Evolutionary conservation across 2,797 vertebrate species (phyloP), one percentile per base, ranked within the genome.

Genomic region (Ctenochaetus hawaiiensis): DNA sequence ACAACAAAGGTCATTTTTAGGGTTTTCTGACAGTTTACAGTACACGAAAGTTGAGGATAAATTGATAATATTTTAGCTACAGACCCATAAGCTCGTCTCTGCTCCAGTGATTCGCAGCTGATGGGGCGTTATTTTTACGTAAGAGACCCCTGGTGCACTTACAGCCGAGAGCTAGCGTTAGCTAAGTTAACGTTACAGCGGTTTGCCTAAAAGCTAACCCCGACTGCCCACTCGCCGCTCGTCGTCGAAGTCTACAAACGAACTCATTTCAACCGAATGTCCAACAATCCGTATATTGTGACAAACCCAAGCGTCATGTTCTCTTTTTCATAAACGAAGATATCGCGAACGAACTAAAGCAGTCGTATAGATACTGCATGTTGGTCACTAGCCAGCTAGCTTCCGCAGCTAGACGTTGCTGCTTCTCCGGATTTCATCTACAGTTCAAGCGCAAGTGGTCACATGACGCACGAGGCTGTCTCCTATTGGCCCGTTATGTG

Each of bases 401-500:
- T 65, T 10, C 58, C 1, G 17, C 43, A 5, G 84, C 83, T 90
- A 80, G 67, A 72, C 75, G 67, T 74, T 77, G 81, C 63, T 48
- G 47, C 61, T 66, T 68, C 68, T 77, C 52, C 17, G 66, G 81
- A 77, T 72, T 65, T 67, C 65, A 37, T 5, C 1, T 22, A 43
- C 77, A 10, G 63, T 81, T 91, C 48, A 47, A 45, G 45, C 75
- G 41, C 66, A 67, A 9, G 20, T 22, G 13, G 61, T 81, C 93
- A 94, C 82, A 81, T 94, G 95, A 94, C 56, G 7, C 56, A 0
- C 16, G 34, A 39, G 12, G 1, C 34, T 44, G 0, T 0, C 47
- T 67, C 67, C 62, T 1, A 95, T 96, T 96, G 95, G 95, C 30
- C 56, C 2, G 12, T 23, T 87, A 87, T 92, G 75, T 92, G 90